Conservation (phyloP, 2,113 vertebrate genomes). For the Forbesichthys agassizii region DNA sequence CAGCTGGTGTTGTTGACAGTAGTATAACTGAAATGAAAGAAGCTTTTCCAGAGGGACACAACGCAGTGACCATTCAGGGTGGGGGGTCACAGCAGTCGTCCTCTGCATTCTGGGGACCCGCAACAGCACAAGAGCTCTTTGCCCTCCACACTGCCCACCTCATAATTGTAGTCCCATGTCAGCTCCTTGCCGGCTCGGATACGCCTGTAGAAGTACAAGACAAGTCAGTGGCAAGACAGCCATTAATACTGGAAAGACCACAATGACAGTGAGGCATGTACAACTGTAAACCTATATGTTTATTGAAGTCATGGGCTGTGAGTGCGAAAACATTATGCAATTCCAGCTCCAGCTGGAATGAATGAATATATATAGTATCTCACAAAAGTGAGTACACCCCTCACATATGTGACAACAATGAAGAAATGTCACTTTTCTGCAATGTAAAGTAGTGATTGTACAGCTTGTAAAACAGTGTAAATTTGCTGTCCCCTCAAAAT, state of each 20-base stretch:
- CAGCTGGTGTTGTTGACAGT: slow-evolving; percentile 3
- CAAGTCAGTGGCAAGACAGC: background rate
- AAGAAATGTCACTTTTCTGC: no score
- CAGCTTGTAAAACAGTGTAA: no score
- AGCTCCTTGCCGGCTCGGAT: slow-evolving; percentile 94
- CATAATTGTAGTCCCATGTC: slow-evolving; percentile 99
- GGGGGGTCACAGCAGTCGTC: slow-evolving; percentile 82
- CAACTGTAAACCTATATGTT: background rate
- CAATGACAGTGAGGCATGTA: background rate
- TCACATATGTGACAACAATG: no score
- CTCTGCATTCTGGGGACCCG: slow-evolving; percentile 92
- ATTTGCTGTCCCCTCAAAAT: no score
- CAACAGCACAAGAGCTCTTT: slow-evolving; percentile 98
- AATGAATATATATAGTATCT: no score
- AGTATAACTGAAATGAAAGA: background rate
- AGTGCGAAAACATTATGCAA: no score
- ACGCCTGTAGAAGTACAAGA: slow-evolving; percentile 73
- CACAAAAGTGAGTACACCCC: no score
- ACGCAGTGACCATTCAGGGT: background rate
- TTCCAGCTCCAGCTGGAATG: no score
- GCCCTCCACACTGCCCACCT: slow-evolving; percentile 96
- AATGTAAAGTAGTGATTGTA: no score
- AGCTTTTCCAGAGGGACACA: background rate
- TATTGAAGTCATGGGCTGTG: background rate
- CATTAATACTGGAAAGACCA: background rate